These are phyloP conservation scores for Formicarius rufipectus DNA, from an alignment of 2,113 vertebrate species.

Conservation along the genomic window DNA sequence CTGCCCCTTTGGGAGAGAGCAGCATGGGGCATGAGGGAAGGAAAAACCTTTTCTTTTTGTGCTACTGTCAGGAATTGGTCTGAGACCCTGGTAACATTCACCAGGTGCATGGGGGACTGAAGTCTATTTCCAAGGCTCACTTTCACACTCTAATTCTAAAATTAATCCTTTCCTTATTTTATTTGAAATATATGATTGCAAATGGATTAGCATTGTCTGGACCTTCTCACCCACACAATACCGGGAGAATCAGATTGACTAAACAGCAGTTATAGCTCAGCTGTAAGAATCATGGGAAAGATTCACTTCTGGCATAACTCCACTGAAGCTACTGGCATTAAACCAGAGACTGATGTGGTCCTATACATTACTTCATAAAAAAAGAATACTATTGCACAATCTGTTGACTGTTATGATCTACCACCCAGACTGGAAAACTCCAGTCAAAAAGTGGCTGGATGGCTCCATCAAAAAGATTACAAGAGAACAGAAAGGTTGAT, in stretches of 20 bases:
- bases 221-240: neutral
- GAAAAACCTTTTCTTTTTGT: neutral
- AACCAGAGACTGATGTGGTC: neutral
- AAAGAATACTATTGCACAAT: neutral
- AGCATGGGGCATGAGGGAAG: neutral
- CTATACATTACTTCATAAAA: neutral
- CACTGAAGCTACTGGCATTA: neutral
- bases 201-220: neutral
- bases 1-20: neutral
- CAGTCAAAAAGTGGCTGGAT: neutral
- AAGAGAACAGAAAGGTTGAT: neutral
- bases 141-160: neutral
- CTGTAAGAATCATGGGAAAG: constrained; percentile 32
- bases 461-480: neutral
- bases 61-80: neutral
- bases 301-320: neutral
- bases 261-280: neutral
- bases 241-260: neutral
- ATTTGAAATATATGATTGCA: neutral
- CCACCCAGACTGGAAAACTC: neutral
- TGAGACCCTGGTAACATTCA: neutral
- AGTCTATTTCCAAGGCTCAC: neutral
- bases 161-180: neutral
- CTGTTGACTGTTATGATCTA: neutral
- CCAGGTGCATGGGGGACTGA: neutral